A percentile compares a stretch with the other conserved stretches of the same genome.
Evolutionary conservation across 2,888 invertebrate genomes (phyloP).

Genomic region (Orchestes rusci): DNA sequence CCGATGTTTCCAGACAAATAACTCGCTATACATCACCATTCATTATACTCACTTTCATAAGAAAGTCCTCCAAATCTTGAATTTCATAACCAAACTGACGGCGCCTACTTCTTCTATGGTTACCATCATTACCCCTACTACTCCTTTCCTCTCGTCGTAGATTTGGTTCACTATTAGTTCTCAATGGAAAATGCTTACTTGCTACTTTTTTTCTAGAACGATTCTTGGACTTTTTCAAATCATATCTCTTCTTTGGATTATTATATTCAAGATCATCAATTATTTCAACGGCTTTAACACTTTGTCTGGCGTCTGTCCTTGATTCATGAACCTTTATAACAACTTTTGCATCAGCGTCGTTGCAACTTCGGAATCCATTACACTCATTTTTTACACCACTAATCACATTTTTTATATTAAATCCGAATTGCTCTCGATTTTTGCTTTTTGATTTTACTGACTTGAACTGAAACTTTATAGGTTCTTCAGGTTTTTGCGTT

Average conservation of each 20-base stretch:
- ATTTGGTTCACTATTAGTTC: conserved; percentile 50
- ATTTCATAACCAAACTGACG: conserved; percentile 71
- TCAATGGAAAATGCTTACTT: too few species aligned
- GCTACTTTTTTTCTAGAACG: too few species aligned
- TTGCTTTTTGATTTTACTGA: too few species aligned
- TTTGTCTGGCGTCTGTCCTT: too few species aligned
- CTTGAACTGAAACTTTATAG: conserved; percentile 44
- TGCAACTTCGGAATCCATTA: not conserved
- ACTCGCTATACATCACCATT: too few species aligned
- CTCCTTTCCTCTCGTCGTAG: conserved; percentile 43
- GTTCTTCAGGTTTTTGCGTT: conserved; percentile 40
- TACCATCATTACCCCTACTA: conserved; percentile 4
- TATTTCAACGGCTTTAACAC: too few species aligned
- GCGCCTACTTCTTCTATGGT: conserved; percentile 24
- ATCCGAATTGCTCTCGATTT: conserved; percentile 12
- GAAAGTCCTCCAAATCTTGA: conserved; percentile 69
- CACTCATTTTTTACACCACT: conserved; percentile 14
- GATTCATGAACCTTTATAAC: too few species aligned
- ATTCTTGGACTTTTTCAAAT: too few species aligned
- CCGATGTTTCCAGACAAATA: too few species aligned
- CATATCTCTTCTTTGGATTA: too few species aligned
- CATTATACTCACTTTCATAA: conserved; percentile 64
- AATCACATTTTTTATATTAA: conserved; percentile 13
- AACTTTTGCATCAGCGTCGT: too few species aligned
- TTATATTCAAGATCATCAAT: too few species aligned